Evolutionary conservation across 2,797 vertebrate genomes (phyloP), one percentile per base, ranked within the genome.

Genomic region (Florisuga fusca): DNA sequence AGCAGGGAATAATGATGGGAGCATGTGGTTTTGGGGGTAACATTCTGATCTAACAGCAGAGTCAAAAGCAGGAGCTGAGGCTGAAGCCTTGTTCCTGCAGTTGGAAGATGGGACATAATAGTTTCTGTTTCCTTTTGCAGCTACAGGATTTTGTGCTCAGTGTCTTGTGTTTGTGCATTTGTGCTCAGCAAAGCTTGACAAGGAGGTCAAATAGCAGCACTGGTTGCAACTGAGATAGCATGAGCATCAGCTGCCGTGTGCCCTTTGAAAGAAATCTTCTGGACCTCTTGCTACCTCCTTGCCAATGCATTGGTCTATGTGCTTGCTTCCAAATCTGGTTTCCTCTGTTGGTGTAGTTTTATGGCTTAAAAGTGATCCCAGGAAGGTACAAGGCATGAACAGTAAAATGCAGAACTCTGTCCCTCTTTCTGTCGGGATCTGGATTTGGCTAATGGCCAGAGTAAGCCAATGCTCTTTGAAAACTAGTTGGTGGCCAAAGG

Each of bases 401-500:
- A 55, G 34, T 34, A 79, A 81, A 76, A 79, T 5, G 13, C 20
- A 69, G 66, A 89, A 9, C 45, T 36, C 75, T 34, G 51, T 54
- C 25, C 12, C 13, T 72, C 23, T 19, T 26, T 63, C 48, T 50
- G 15, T 63, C 74, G 53, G 45, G 67, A 82, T 88, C 71, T 79
- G 79, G 48, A 69, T 88, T 84, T 91, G 53, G 69, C 43, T 82
- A 73, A 59, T n/a, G 26, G 71, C 71, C 67, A 91, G 71, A 66
- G 53, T 33, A 83, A 81, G 27, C 12, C 66, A 74, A 25, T 1
- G 1, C 4, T 74, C 5, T 79, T 86, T 67, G 58, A 68, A 88
- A 96, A 90, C 45, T 84, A 85, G 59, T 12, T 79, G 80, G 55
- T 91, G 72, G 91, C 74, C 67, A 69, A 89, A 78, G 73, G 66